These are phyloP conservation scores for Vombatus ursinus DNA, from an alignment of 2,113 vertebrate genomes.

Conservation along the genomic window DNA sequence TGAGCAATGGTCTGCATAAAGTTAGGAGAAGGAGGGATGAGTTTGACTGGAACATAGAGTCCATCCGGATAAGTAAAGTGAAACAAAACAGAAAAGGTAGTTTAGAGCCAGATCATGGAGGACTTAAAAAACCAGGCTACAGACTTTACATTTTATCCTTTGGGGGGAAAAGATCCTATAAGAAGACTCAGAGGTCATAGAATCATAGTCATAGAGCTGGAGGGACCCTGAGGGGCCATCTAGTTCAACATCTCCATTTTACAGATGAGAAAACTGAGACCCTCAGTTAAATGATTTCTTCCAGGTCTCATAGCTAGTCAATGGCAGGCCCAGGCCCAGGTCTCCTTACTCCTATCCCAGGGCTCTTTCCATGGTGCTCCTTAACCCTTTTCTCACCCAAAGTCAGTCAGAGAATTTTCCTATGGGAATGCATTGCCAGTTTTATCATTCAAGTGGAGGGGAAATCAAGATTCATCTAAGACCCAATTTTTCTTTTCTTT, in stretches of 20 bases:
- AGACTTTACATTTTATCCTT: neutral
- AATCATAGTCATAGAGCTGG: neutral
- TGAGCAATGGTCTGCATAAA: neutral
- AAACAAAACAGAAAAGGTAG: neutral
- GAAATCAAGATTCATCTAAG: fast-evolving
- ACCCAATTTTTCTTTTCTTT: neutral
- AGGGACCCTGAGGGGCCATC: neutral
- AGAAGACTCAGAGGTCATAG: neutral
- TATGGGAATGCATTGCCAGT: neutral
- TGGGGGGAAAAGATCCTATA: neutral
- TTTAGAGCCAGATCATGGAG: neutral
- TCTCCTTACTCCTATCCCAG: neutral
- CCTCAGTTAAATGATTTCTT: neutral
- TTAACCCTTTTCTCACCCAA: neutral
- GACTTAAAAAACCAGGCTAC: neutral
- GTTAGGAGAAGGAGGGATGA: neutral
- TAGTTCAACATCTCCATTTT: neutral
- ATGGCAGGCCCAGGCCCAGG: neutral
- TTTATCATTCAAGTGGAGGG: neutral
- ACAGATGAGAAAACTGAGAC: neutral
- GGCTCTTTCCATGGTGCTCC: neutral
- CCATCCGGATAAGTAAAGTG: too few relatives aligned
- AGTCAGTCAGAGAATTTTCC: neutral
- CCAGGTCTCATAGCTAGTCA: neutral
- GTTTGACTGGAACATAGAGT: neutral